Conservation (phyloP, 2,888 invertebrate genomes). For the Himalopsyche tibetana region DNA sequence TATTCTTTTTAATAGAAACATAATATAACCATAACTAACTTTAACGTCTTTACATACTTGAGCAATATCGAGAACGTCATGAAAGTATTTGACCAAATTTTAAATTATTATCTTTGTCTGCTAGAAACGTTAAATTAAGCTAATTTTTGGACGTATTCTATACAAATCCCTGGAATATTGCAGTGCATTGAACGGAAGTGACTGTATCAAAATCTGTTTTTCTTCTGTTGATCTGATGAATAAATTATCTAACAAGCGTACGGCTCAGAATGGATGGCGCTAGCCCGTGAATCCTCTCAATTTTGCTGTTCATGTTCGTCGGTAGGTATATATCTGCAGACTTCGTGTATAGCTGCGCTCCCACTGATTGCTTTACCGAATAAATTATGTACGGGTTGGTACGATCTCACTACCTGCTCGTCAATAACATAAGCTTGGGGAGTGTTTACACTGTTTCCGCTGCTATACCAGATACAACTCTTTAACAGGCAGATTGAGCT, state of each 20-base stretch:
- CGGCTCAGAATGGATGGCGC: neutral
- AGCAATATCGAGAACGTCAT: too few relatives aligned
- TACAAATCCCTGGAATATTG: too few relatives aligned
- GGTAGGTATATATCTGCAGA: conserved; percentile 7
- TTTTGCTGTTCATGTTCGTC: conserved; percentile 10
- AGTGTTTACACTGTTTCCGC: conserved; percentile 46
- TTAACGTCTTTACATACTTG: too few relatives aligned
- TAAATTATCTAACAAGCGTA: neutral
- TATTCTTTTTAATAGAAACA: too few relatives aligned
- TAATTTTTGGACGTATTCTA: too few relatives aligned
- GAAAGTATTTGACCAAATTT: too few relatives aligned
- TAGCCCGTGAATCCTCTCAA: conserved; percentile 28
- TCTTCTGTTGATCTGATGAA: conserved; percentile 18
- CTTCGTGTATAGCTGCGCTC: conserved; percentile 45
- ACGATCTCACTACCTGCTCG: conserved; percentile 37
- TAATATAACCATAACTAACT: too few relatives aligned
- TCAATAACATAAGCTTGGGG: conserved; percentile 53
- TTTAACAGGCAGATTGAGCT: neutral
- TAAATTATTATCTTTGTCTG: too few relatives aligned
- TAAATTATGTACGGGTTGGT: conserved; percentile 56
- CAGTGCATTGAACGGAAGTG: neutral
- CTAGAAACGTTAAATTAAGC: too few relatives aligned
- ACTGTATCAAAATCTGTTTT: conserved; percentile 21
- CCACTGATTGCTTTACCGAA: conserved; percentile 57
- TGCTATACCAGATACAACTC: neutral